Base-by-base conservation (phyloP, 2,888 invertebrate genomes). In the Gastrophysa polygoni region DNA sequence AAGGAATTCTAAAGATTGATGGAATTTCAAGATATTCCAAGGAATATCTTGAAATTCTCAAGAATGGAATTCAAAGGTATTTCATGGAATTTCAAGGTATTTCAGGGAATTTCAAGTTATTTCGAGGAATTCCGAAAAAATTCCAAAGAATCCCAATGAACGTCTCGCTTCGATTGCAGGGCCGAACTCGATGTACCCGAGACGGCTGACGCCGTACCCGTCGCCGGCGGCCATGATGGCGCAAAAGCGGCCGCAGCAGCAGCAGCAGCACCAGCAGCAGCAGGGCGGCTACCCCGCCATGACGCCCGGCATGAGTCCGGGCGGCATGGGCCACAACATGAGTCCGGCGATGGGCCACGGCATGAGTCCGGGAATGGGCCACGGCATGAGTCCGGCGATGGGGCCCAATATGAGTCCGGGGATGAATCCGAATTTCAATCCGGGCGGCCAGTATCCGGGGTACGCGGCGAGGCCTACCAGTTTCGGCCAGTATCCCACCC, bases 171-270 rank as follows among this genome's bases (percentile, higher is more conserved):
- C 14, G 14, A 14, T 38, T 14, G 4, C 14, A 38, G 38, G 38
- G 67, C 83, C 66, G 69, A 77, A 73, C 63, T 82, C 84, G 71
- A 83, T 84, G 70, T 91, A 92, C 75, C 91, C 91, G 69, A 87
- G 94, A 76, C 86, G 95, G 76, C 87, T 93, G 83, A 87, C 92
- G 51, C 95, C 95, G 1, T 95, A 95, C 81, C 94, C 95, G 18
- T 89, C 88, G 63, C 92, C 93, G 11, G 89, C 93, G 11, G 89
- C 90, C 61, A 91, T 93, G 90, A 91, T 92, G 88, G 87, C 89
- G 59, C 92, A 92, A 77, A 91, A 94, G 74, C 86, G 92, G 75
- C 85, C 86, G 63, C 83, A 82, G 67, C 88, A 87, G 68, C 82
- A 79, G 64, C 81, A 80, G 70, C 87, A 88, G 74, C 87, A 87